phyloP scores from a whole-genome alignment of 1,140 invertebrate species.

The Drosophila fuyamai region DNA sequence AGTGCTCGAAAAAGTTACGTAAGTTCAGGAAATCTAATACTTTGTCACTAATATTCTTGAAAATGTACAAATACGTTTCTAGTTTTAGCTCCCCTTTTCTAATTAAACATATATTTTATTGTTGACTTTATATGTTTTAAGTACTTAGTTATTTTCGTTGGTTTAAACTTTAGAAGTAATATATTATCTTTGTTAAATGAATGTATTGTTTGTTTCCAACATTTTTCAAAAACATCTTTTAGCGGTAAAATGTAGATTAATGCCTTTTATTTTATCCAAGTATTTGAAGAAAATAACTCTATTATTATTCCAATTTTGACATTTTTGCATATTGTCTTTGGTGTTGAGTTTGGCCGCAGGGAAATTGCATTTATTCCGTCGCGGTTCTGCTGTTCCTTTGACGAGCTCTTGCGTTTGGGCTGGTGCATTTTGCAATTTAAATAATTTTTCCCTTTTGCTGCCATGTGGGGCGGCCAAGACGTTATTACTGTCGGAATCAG shows the following conservation, averaged over 20 bases:
- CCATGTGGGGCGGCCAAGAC: slow-evolving; percentile 69
- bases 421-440: slow-evolving; percentile 67
- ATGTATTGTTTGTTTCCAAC: too few species aligned
- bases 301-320: slow-evolving; percentile 24
- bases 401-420: slow-evolving; percentile 19
- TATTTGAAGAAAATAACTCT: slow-evolving; percentile 1
- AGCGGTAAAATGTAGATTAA: neutral
- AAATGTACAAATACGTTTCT: too few species aligned
- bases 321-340: slow-evolving; percentile 15
- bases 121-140: too few species aligned
- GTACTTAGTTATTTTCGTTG: too few species aligned
- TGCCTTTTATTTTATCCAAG: neutral
- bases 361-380: slow-evolving; percentile 33
- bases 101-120: too few species aligned
- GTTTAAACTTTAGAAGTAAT: too few species aligned
- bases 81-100: too few species aligned
- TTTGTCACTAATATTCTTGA: too few species aligned
- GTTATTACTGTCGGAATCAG: slow-evolving; percentile 74
- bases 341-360: slow-evolving; percentile 18
- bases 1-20: neutral
- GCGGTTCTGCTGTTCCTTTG: slow-evolving; percentile 26
- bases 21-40: neutral
- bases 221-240: too few species aligned
- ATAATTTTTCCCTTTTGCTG: slow-evolving; percentile 55
- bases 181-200: too few species aligned